Percentiles rank a stretch among this genome's conserved stretches.
Evolutionary conservation across 2,113 vertebrate species (phyloP).

Genomic region (Saguinus imperator): DNA sequence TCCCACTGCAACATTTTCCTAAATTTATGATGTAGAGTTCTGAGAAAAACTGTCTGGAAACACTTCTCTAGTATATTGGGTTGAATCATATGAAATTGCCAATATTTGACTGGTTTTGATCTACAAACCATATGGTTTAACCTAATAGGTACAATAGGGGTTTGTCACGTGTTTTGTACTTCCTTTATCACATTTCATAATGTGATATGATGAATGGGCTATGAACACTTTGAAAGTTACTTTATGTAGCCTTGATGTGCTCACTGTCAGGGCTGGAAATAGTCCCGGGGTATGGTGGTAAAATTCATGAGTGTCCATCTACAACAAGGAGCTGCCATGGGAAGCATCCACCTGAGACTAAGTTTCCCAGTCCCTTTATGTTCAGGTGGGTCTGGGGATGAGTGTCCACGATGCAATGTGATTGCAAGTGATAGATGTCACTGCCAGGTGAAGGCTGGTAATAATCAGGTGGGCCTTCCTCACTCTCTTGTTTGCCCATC

Average conservation of each 20-base stretch:
- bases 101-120: conserved; percentile 17
- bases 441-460: not conserved
- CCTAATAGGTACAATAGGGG: not conserved
- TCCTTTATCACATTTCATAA: not conserved
- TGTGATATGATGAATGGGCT: not conserved
- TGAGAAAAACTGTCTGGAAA: conserved; percentile 56
- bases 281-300: not conserved
- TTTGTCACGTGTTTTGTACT: not conserved
- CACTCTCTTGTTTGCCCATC: not conserved
- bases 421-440: not conserved
- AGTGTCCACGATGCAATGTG: not conserved
- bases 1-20: not conserved
- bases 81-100: conserved; percentile 28
- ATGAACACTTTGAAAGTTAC: not conserved
- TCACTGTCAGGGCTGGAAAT: not conserved
- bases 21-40: not conserved
- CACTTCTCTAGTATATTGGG: not conserved
- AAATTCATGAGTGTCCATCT: not conserved
- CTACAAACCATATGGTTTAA: not conserved
- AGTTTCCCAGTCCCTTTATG: not conserved
- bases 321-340: not conserved
- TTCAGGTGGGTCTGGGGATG: not conserved
- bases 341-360: not conserved
- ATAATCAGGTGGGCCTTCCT: not conserved
- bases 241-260: not conserved